These are phyloP conservation scores for Temnothorax longispinosus DNA, from an alignment of 1,140 invertebrate species.

Conservation along the genomic window DNA sequence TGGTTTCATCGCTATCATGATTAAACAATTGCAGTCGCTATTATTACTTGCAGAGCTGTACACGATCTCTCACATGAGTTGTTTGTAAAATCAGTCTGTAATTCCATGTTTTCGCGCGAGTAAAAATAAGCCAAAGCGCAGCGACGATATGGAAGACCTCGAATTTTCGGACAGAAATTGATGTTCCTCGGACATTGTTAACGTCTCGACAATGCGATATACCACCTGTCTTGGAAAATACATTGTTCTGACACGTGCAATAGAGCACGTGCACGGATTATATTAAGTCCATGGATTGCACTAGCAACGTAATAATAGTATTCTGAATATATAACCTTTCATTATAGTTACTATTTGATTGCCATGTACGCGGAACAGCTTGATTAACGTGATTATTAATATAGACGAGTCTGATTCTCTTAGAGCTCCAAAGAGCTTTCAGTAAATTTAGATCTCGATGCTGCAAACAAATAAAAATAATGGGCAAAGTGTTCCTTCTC, in stretches of 20 bases:
- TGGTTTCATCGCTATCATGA: not conserved
- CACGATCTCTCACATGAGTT: not conserved
- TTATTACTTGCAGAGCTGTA: conserved; percentile 6
- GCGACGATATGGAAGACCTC: conserved; percentile 15
- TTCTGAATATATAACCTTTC: not conserved
- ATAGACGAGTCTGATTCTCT: not conserved
- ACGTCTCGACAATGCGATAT: not conserved
- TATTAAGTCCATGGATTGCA: not conserved
- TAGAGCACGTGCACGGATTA: not conserved
- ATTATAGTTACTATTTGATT: conserved; percentile 11
- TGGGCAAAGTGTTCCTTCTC: not conserved
- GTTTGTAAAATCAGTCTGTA: conserved; percentile 33
- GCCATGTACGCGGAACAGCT: not conserved
- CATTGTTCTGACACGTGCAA: not conserved
- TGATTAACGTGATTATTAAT: not conserved
- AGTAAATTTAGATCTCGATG: not conserved
- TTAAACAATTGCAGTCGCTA: not conserved
- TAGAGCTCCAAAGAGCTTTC: not conserved
- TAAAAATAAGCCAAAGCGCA: conserved; percentile 20
- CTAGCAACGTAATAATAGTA: not conserved
- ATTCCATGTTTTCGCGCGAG: not conserved
- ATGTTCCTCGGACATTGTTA: conserved; percentile 21
- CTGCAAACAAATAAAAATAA: not conserved
- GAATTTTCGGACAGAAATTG: conserved; percentile 23
- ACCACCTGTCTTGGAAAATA: conserved; percentile 6